Evolutionary conservation across 2,797 vertebrate genomes (phyloP).

Genomic region (Mycteria americana): DNA sequence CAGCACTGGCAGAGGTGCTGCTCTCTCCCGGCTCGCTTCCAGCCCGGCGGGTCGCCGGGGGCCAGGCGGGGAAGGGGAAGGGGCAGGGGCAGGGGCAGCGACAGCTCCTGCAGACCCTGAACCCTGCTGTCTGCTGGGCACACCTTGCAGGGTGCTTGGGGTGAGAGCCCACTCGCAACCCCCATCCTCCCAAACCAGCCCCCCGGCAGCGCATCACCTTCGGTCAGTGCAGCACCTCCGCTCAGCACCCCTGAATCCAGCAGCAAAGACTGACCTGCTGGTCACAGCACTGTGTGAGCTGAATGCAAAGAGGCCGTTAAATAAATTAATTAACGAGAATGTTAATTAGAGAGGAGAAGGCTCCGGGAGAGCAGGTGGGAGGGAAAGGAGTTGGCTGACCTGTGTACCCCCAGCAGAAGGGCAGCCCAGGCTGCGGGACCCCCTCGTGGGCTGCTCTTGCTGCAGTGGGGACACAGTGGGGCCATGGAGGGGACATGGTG

Average conservation of each 20-base stretch:
- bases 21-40: not conserved
- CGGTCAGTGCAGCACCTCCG: accelerated
- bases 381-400: not conserved
- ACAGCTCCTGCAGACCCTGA: not conserved
- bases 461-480: not conserved
- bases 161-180: not conserved
- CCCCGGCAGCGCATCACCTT: not conserved
- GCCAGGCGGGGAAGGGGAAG: not conserved
- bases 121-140: not conserved
- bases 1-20: not conserved
- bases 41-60: not conserved
- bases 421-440: not conserved
- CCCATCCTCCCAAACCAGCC: accelerated
- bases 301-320: not conserved
- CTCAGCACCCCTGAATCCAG: not conserved
- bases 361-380: not conserved
- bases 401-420: not conserved
- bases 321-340: not conserved
- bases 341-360: not conserved
- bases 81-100: accelerated
- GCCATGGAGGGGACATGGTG: not conserved
- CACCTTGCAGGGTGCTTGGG: not conserved
- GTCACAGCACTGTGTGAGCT: not conserved
- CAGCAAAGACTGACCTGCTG: not conserved
- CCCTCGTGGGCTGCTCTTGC: not conserved